Conservation (phyloP, 1,140 invertebrate species). For the Achatina immaculata region DNA sequence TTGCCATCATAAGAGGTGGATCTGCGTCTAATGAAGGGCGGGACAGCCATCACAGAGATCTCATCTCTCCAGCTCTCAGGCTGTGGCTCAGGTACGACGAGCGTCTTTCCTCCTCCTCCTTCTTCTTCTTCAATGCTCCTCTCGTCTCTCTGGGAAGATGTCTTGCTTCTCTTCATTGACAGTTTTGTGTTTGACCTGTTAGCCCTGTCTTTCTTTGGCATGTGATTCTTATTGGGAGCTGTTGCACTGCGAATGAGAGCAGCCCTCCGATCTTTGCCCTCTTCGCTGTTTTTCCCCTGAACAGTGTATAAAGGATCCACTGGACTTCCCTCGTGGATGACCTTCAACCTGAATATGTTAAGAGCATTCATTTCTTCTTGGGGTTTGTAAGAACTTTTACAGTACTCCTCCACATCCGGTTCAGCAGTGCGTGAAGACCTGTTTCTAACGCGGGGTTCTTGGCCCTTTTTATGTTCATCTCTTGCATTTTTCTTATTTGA, state of each 20-base stretch:
- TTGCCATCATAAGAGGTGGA: neutral
- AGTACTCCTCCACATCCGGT: neutral
- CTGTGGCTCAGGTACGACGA: neutral
- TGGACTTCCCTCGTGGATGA: conserved; percentile 21
- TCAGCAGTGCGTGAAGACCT: neutral
- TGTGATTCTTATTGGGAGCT: neutral
- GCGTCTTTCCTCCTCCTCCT: too few species aligned
- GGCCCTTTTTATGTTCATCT: neutral
- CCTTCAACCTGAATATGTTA: neutral
- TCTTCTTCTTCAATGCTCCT: neutral
- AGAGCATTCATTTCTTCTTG: neutral
- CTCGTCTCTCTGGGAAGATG: neutral
- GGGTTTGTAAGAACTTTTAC: neutral
- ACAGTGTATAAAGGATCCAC: conserved; percentile 13
- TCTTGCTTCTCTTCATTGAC: neutral
- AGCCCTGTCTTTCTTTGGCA: neutral
- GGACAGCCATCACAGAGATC: neutral
- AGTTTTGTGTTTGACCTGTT: conserved; percentile 1
- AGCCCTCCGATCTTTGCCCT: neutral
- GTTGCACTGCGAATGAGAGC: conserved; percentile 8
- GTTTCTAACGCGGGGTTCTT: neutral
- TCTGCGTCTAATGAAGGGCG: neutral
- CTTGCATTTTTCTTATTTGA: neutral
- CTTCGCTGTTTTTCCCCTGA: neutral
- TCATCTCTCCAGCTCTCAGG: neutral